Conservation (phyloP, 2,888 invertebrate genomes). For the Acanthosepion pharaonis region DNA sequence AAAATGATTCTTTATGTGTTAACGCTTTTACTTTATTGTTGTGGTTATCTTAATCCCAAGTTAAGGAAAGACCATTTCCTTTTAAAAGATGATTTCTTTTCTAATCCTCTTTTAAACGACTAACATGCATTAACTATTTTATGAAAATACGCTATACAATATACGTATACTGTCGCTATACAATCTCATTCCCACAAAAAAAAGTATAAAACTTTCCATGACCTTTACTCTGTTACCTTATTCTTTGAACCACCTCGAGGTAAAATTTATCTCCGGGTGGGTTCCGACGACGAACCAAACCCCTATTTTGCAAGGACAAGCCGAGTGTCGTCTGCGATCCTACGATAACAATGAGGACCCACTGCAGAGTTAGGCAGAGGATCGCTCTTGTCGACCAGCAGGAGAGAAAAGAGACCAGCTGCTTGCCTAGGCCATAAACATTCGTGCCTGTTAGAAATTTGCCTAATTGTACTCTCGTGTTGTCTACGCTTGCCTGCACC, state of each 20-base stretch:
- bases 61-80: too few relatives aligned
- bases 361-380: background rate
- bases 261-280: background rate
- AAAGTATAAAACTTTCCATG: background rate
- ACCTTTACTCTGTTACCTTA: background rate
- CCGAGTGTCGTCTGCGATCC: background rate
- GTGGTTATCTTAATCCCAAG: too few relatives aligned
- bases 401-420: background rate
- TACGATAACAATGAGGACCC: background rate
- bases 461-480: conserved; percentile 18
- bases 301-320: background rate
- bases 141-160: too few relatives aligned
- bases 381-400: background rate
- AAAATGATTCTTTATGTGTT: too few relatives aligned
- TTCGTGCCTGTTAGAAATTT: background rate
- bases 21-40: too few relatives aligned
- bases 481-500: conserved; percentile 11
- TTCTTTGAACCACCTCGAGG: background rate
- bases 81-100: too few relatives aligned
- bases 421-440: background rate
- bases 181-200: too few relatives aligned
- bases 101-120: too few relatives aligned
- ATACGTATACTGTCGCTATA: too few relatives aligned
- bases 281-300: background rate
- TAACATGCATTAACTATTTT: too few relatives aligned